Conservation (phyloP, 2,113 vertebrate genomes). For the Vidua macroura region DNA sequence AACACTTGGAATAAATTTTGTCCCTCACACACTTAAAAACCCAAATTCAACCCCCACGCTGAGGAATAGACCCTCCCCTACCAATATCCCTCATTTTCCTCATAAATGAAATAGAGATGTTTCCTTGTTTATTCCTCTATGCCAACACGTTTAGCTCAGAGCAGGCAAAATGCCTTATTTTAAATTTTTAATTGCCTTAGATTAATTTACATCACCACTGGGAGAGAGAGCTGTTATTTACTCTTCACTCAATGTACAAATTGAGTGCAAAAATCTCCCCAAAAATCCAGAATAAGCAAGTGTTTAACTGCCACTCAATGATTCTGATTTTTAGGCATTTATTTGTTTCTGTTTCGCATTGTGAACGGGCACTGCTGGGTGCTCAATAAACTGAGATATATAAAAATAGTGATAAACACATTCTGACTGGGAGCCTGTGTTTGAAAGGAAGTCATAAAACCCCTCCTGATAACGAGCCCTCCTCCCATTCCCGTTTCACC, state of each 20-base stretch:
- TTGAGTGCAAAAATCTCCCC: neutral
- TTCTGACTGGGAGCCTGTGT: neutral
- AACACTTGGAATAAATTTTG: neutral
- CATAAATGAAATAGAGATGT: neutral
- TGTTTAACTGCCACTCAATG: neutral
- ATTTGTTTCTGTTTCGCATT: neutral
- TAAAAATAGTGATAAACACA: neutral
- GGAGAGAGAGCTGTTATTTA: neutral
- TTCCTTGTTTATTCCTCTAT: neutral
- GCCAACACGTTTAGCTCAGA: neutral
- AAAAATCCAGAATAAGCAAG: neutral
- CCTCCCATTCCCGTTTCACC: constrained; percentile 36
- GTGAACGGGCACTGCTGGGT: neutral
- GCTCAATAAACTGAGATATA: neutral
- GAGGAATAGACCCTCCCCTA: neutral
- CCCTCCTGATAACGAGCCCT: constrained; percentile 23
- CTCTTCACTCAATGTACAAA: neutral
- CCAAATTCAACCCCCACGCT: accelerated
- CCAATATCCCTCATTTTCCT: neutral
- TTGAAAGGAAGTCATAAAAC: constrained; percentile 75
- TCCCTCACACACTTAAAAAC: neutral
- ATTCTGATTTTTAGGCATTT: neutral
- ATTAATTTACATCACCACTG: neutral
- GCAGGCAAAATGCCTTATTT: neutral
- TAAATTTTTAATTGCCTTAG: neutral